Base-by-base conservation (phyloP, 2,113 vertebrate genomes). In the Spea multiplicata region DNA sequence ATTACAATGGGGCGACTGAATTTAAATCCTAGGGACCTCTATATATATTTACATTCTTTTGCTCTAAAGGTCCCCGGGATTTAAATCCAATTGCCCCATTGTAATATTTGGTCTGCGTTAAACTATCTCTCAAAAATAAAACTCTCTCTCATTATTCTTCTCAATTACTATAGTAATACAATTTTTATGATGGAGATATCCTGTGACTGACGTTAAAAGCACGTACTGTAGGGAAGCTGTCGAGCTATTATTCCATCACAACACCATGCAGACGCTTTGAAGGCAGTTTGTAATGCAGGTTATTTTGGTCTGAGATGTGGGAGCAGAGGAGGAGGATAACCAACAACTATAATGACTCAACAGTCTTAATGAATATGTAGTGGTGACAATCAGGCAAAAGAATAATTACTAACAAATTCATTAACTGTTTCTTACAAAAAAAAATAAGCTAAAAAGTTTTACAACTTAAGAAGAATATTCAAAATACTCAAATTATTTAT, bases 301-400 rank as follows among this genome's bases (percentile, higher is more conserved):
- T 64, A 64, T 64, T 64, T 64, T 5, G 30, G 61, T 64, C 3
- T 16, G 61, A 64, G 61, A 64, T 16, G 17, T 64, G 61, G 61
- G 61, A 64, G 61, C 17, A 17, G 61, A 17, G 16, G 61, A 61
- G 59, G 9, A 64, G 61, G 13, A 64, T 6, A 64, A 17, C 61
- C 61, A 64, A 17, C 61, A 53, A 13, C 61, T 30, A 17, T 30
- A 16, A 13, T 64, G 61, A 64, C 61, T 64, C 61, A 64, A 17
- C 30, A 64, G 61, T 64, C 61, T 64, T 64, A 64, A 64, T 64
- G 61, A 30, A 64, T 64, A 64, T 64, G 5, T 16, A 13, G 6
- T 64, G 30, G 13, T 64, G 17, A 30, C 17, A 64, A 64, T 64
- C 61, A 64, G 61, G 61, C n/a, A 64, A 64, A 64, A 64, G 52